Conservation (phyloP, 2,113 vertebrate genomes). For the Todiramphus saurophagus region DNA sequence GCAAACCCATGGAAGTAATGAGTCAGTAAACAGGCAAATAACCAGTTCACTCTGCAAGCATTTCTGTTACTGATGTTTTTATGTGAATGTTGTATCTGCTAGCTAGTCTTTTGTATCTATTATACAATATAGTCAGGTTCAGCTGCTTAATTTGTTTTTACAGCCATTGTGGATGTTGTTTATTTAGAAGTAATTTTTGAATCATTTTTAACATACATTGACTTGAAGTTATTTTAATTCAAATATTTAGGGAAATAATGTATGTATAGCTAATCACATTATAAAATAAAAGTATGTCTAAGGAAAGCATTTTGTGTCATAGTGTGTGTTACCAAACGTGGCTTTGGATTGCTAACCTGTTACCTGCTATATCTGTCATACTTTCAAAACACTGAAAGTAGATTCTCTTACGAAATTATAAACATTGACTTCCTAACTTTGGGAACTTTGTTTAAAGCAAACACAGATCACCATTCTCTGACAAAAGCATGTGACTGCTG, state of each 20-base stretch:
- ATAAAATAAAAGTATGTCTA: neutral
- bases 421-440: neutral
- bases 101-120: neutral
- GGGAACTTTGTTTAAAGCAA: neutral
- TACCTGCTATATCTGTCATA: neutral
- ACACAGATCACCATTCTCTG: neutral
- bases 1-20: slow-evolving; percentile 6
- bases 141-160: neutral
- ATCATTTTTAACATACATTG: neutral
- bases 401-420: neutral
- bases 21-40: slow-evolving; percentile 12
- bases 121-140: neutral
- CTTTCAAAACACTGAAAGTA: neutral
- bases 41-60: neutral
- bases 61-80: neutral
- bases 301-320: neutral
- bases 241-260: neutral
- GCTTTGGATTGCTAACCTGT: neutral
- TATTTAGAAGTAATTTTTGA: neutral
- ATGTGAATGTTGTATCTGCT: neutral
- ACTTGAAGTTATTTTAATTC: neutral
- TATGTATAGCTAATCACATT: neutral
- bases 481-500: neutral
- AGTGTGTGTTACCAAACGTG: neutral
- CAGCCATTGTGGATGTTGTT: neutral